phyloP scores from a whole-genome alignment of 2,113 vertebrate species.

The Campylomormyrus tamandua region DNA sequence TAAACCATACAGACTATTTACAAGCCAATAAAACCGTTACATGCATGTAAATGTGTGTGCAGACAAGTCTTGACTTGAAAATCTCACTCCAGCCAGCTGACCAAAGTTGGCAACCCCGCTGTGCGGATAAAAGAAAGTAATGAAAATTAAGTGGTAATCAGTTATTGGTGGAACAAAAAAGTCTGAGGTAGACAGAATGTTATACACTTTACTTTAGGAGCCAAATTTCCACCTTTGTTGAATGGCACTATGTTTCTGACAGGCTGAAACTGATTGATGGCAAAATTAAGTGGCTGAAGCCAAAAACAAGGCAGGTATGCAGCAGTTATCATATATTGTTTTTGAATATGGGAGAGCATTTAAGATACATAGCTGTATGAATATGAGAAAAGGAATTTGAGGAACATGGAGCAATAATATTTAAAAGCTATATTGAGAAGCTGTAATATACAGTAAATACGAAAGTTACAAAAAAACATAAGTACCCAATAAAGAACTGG shows the following conservation, averaged over 20 bases:
- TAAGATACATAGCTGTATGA: not conserved
- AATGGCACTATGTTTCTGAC: not conserved
- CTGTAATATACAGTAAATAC: not conserved
- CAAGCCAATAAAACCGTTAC: not conserved
- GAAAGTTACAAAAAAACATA: not conserved
- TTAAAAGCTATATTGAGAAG: not conserved
- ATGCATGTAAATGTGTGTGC: not conserved
- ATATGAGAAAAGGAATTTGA: not conserved
- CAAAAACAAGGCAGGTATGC: not conserved
- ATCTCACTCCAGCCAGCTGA: not conserved
- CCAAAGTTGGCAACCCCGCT: not conserved
- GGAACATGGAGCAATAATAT: not conserved
- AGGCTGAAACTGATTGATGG: not conserved
- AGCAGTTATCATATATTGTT: not conserved
- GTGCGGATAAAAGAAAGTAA: not conserved
- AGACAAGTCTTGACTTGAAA: not conserved
- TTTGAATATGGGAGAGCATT: not conserved
- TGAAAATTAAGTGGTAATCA: not conserved
- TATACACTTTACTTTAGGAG: not conserved
- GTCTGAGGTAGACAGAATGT: not conserved
- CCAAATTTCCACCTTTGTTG: not conserved
- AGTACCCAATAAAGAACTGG: not conserved
- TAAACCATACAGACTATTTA: not conserved
- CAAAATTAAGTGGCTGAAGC: not conserved
- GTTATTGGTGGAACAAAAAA: not conserved